A percentile compares a stretch with the other conserved stretches of the same genome.
These are phyloP conservation scores for Anser cygnoides DNA, from an alignment of 2,113 vertebrate genomes.

Conservation along the genomic window DNA sequence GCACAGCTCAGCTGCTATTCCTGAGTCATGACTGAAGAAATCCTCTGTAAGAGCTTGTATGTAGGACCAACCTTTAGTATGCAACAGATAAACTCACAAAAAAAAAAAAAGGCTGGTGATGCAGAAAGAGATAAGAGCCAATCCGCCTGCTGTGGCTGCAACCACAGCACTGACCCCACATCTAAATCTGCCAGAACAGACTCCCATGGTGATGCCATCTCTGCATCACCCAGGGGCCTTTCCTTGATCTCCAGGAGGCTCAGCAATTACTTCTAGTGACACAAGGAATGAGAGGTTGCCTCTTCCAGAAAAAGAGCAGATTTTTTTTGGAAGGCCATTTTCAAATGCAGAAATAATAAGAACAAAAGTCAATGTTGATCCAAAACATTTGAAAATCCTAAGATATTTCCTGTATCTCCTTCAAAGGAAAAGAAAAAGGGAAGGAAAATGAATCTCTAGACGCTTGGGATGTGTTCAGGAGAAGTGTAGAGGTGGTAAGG, in stretches of 20 bases:
- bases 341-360: background rate
- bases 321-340: background rate
- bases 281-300: background rate
- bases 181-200: background rate
- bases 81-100: background rate
- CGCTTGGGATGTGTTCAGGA: background rate
- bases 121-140: rapidly evolving
- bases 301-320: background rate
- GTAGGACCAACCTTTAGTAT: rapidly evolving
- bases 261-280: background rate
- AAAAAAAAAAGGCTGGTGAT: background rate
- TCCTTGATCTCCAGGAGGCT: background rate
- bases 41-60: background rate
- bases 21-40: background rate
- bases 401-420: background rate
- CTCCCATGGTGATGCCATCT: background rate
- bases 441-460: background rate
- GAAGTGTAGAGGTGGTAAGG: background rate
- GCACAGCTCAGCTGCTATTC: background rate
- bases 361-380: background rate
- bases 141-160: rapidly evolving
- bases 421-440: background rate
- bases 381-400: background rate
- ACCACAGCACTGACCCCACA: background rate
- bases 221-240: background rate